Evolutionary conservation across 2,888 invertebrate species (phyloP).

Genomic region (Eurytoma californica): DNA sequence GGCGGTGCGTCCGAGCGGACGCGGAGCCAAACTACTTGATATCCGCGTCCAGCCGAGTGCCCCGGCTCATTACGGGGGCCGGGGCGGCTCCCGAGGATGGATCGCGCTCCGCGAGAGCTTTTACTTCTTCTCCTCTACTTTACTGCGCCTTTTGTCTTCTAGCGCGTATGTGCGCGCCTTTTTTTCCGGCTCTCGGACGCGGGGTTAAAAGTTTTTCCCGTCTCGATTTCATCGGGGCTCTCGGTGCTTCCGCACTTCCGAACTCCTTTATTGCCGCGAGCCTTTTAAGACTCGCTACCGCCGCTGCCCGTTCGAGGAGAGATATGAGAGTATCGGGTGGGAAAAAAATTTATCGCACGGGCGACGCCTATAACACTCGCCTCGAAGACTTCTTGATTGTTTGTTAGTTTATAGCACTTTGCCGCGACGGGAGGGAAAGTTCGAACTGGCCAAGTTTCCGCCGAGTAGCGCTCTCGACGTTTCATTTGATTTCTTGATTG

Average conservation of each 20-base stretch:
- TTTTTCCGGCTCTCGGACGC: neutral
- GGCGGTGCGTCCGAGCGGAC: constrained; percentile 6
- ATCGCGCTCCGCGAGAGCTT: constrained; percentile 29
- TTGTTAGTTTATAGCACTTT: neutral
- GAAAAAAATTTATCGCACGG: constrained; percentile 32
- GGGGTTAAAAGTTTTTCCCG: constrained; percentile 32
- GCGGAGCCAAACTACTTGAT: constrained; percentile 29
- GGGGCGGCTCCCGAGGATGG: constrained; percentile 17
- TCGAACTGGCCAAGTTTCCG: too few species aligned
- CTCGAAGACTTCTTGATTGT: constrained; percentile 22
- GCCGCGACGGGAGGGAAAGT: too few species aligned
- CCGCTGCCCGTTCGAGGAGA: too few species aligned
- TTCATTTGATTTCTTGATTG: too few species aligned
- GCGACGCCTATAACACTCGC: neutral
- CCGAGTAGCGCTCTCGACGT: too few species aligned
- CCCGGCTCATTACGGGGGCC: constrained; percentile 36
- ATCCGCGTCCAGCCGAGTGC: neutral
- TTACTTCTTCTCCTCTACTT: constrained; percentile 31
- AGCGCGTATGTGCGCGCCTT: neutral
- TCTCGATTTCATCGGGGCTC: constrained; percentile 34
- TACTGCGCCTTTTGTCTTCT: constrained; percentile 38
- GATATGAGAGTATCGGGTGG: too few species aligned
- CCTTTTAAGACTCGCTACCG: neutral
- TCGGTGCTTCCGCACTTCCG: constrained; percentile 9
- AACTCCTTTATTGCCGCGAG: constrained; percentile 43